Base-by-base conservation (phyloP, 2,113 vertebrate genomes). In the Nestor notabilis region DNA sequence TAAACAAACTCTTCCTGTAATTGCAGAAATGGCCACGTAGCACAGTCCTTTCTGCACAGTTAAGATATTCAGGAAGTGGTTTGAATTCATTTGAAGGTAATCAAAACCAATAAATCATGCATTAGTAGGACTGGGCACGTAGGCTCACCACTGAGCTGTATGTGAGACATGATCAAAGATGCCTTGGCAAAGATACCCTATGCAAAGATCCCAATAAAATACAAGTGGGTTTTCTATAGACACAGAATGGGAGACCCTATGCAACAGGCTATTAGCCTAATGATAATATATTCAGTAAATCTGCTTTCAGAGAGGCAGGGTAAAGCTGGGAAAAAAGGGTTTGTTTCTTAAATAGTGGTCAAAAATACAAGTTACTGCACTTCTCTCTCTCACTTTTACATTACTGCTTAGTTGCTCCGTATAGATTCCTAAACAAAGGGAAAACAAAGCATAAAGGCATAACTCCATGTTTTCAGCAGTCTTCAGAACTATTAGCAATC, bases 101-200 rank as follows among this genome's bases (percentile, higher is more conserved):
- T 24, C 5, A 1, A 2, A 43, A 24, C 6, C 17, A 74, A 18
- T 0, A 0, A 70, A 29, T 21, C 2, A 8, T 31, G 31, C 2
- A 1, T 24, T 17, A 50, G 9, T 50, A 23, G 46, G 19, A 44
- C 4, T 43, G 56, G 37, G 44, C 28, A 29, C 27, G 23, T 0
- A 19, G n/a, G 35, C 15, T 44, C 16, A n/a, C 8, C 13, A 50
- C 5, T 4, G 28, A 25, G 13, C 17, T 24, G 14, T 20, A 1
- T 5, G 18, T 6, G 53, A 47, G 43, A 63, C 17, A 43, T 35
- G 27, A 80, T 27, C 4, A 33, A 70, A 82, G 17, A 41, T 16
- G 28, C 20, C 17, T 5, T 17, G 17, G n/a, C 33, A 63, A 20
- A 63, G 15, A 41, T 11, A 52, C 10, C 15, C 9, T 13, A 15